phyloP scores from a whole-genome alignment of 2,888 invertebrate species.

The Halictus quadricinctus region DNA sequence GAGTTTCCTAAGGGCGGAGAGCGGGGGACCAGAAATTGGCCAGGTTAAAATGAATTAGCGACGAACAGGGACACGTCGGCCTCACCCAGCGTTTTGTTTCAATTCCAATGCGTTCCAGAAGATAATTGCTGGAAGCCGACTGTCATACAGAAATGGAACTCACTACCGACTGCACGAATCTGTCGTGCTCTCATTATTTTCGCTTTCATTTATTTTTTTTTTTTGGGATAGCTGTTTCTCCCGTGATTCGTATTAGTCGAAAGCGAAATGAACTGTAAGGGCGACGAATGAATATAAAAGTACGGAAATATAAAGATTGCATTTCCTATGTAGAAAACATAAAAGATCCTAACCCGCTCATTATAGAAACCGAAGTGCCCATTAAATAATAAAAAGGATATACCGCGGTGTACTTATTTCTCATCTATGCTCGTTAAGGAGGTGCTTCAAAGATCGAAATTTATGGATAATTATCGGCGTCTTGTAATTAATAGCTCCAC shows the following conservation, averaged over 20 bases:
- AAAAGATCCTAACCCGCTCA: not conserved
- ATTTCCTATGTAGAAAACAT: not conserved
- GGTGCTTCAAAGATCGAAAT: not conserved
- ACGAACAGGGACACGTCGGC: constrained; percentile 26
- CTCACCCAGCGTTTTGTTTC: constrained; percentile 41
- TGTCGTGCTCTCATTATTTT: constrained; percentile 15
- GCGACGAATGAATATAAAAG: not conserved
- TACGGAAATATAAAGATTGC: not conserved
- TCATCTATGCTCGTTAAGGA: constrained; percentile 2
- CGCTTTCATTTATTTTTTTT: not conserved
- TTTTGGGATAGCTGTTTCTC: too few species aligned
- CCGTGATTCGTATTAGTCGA: not conserved
- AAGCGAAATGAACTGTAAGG: not conserved
- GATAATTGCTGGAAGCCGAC: constrained; percentile 51
- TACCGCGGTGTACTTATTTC: not conserved
- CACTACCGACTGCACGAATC: constrained; percentile 3
- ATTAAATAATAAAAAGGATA: not conserved
- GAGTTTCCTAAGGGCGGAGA: constrained; percentile 44
- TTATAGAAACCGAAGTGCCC: not conserved
- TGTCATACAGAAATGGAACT: constrained; percentile 15
- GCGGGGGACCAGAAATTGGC: constrained; percentile 50
- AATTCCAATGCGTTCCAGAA: constrained; percentile 45
- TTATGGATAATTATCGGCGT: constrained; percentile 61
- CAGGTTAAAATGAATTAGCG: constrained; percentile 65
- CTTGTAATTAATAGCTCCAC: not conserved